Conservation (phyloP, 2,797 vertebrate species). For the Pagetopsis macropterus region DNA sequence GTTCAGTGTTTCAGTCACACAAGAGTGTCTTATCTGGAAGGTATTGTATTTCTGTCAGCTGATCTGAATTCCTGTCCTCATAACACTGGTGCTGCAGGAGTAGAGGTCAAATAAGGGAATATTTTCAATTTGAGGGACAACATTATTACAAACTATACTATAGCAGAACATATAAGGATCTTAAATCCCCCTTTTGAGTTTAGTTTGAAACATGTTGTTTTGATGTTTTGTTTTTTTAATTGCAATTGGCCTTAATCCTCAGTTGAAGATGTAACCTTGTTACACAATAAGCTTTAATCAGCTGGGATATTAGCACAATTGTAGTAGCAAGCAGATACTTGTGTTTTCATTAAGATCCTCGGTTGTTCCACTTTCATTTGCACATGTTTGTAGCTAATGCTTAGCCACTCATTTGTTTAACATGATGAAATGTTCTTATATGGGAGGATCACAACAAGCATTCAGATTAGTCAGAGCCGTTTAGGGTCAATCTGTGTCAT, state of each 20-base stretch:
- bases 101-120: constrained; percentile 27
- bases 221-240: not conserved
- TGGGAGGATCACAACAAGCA: constrained; percentile 4
- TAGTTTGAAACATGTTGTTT: not conserved
- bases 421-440: constrained; percentile 4
- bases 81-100: constrained; percentile 18
- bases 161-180: not conserved
- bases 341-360: not conserved
- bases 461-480: constrained; percentile 14
- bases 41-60: constrained; percentile 46
- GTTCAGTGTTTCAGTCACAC: constrained; percentile 23
- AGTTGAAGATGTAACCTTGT: constrained; percentile 3
- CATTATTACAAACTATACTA: constrained; percentile 12
- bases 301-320: not conserved
- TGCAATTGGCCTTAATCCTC: constrained; percentile 3
- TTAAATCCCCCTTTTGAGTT: constrained; percentile 1
- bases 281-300: constrained; percentile 4
- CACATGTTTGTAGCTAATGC: not conserved
- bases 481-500: constrained; percentile 11
- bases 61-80: constrained; percentile 40
- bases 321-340: not conserved
- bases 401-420: constrained; percentile 1
- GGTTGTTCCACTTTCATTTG: not conserved
- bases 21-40: constrained; percentile 39
- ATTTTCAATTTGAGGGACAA: not conserved